Evolutionary conservation across 1,140 invertebrate species (phyloP).

Genomic region (Cepaea nemoralis): DNA sequence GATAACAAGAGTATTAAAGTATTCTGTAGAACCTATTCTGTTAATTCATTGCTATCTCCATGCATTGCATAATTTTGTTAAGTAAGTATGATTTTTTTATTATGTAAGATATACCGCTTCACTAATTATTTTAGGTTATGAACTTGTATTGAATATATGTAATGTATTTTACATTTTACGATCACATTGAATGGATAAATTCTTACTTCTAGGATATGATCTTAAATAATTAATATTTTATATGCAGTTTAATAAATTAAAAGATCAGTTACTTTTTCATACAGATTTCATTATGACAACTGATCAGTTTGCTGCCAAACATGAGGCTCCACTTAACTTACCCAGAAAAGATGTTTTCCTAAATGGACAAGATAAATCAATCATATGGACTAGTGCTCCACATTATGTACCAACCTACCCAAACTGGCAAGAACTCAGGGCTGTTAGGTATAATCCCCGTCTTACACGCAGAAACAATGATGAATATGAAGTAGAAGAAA

Average conservation of each 20-base stretch:
- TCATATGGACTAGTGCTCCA: conserved; percentile 30
- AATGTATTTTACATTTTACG: too few species aligned
- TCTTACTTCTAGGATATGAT: too few species aligned
- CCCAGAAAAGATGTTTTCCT: conserved; percentile 31
- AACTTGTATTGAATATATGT: too few species aligned
- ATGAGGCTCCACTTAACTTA: conserved; percentile 24
- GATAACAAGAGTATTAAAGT: too few species aligned
- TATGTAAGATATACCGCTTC: too few species aligned
- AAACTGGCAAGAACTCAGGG: conserved; percentile 35
- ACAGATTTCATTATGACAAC: not conserved
- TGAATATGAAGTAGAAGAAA: conserved; percentile 12
- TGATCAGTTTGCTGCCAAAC: conserved; percentile 21
- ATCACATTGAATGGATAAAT: too few species aligned
- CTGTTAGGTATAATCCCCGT: conserved; percentile 35
- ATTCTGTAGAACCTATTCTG: too few species aligned
- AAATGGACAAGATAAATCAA: conserved; percentile 30
- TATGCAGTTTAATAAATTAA: not conserved
- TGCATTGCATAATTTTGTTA: too few species aligned
- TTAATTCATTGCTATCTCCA: too few species aligned
- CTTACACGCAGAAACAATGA: conserved; percentile 21
- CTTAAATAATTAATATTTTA: too few species aligned
- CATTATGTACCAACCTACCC: conserved; percentile 37
- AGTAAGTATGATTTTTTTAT: too few species aligned
- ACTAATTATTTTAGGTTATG: too few species aligned
- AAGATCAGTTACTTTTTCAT: not conserved